A percentile compares a stretch with the other conserved stretches of the same genome.
Evolutionary conservation across 2,888 invertebrate species (phyloP).

Genomic region (Drosophila demipolita): DNA sequence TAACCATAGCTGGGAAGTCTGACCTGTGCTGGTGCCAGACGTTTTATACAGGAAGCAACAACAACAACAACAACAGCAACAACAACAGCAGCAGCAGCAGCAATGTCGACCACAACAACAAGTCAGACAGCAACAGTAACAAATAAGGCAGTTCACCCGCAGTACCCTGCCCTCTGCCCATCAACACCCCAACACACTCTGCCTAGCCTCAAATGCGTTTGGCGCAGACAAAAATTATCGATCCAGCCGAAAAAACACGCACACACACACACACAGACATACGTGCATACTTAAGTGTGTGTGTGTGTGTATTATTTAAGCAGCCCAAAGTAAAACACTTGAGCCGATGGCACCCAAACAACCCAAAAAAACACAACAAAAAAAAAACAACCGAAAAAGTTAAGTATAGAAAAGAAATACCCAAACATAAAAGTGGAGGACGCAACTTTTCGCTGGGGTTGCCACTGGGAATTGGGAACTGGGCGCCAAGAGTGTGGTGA

Average conservation of each 20-base stretch:
- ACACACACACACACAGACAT: constrained; percentile 27
- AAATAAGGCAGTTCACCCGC: constrained; percentile 37
- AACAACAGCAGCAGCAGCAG: constrained; percentile 5
- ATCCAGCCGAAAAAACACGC: constrained; percentile 64
- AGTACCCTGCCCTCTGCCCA: not conserved
- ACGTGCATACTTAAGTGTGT: constrained; percentile 9
- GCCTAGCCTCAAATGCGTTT: constrained; percentile 60
- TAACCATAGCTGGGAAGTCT: constrained; percentile 27
- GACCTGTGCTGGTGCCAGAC: constrained; percentile 29
- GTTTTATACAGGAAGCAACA: constrained; percentile 29
- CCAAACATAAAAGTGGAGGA: constrained; percentile 35
- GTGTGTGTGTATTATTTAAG: constrained; percentile 54
- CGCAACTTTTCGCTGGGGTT: constrained; percentile 33
- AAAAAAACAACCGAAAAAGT: constrained; percentile 21
- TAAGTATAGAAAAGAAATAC: constrained; percentile 27
- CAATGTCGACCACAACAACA: not conserved
- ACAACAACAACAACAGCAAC: constrained; percentile 36
- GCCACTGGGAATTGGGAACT: constrained; percentile 4
- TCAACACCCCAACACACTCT: constrained; percentile 3
- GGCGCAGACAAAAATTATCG: constrained; percentile 78
- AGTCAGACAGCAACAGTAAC: constrained; percentile 39
- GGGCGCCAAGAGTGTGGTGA: not conserved
- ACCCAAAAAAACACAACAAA: constrained; percentile 8
- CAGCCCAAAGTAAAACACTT: constrained; percentile 75
- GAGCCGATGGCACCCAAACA: constrained; percentile 51